Conservation (phyloP, 2,797 vertebrate genomes). For the Acanthurus lineatus region DNA sequence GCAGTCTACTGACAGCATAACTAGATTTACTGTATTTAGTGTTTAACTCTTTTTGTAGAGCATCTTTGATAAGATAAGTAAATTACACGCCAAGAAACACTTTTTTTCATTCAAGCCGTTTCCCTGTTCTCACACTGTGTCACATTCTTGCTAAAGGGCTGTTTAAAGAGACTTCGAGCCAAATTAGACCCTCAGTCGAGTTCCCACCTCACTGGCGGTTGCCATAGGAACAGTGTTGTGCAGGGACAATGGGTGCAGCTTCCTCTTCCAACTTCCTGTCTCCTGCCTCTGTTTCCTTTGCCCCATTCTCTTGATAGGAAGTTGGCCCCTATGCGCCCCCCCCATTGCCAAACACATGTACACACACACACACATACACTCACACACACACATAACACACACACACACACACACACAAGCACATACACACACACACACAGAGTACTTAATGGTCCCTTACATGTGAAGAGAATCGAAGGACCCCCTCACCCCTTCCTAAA, state of each 20-base stretch:
- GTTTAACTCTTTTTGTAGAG: not conserved
- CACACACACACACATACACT: too few relatives aligned
- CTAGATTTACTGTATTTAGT: not conserved
- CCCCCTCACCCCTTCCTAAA: constrained; percentile 42
- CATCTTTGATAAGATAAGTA: not conserved
- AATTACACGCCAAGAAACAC: not conserved
- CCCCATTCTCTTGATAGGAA: constrained; percentile 90
- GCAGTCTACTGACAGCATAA: not conserved
- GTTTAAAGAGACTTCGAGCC: constrained; percentile 49
- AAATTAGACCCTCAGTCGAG: constrained; percentile 59
- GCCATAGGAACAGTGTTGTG: constrained; percentile 85
- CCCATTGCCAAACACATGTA: not conserved
- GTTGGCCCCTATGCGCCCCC: constrained; percentile 76
- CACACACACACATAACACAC: too few relatives aligned
- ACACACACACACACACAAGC: too few relatives aligned
- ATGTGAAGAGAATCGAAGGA: constrained; percentile 75
- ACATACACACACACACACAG: constrained; percentile 49
- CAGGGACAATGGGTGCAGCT: constrained; percentile 92
- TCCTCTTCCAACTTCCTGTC: constrained; percentile 93
- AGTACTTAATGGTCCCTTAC: constrained; percentile 64
- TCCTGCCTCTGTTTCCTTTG: constrained; percentile 92
- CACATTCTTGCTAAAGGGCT: constrained; percentile 42
- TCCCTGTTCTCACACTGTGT: constrained; percentile 1
- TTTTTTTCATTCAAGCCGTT: not conserved
- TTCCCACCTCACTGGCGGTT: constrained; percentile 79